phyloP scores from a whole-genome alignment of 1,140 invertebrate species.

The Babylonia areolata region DNA sequence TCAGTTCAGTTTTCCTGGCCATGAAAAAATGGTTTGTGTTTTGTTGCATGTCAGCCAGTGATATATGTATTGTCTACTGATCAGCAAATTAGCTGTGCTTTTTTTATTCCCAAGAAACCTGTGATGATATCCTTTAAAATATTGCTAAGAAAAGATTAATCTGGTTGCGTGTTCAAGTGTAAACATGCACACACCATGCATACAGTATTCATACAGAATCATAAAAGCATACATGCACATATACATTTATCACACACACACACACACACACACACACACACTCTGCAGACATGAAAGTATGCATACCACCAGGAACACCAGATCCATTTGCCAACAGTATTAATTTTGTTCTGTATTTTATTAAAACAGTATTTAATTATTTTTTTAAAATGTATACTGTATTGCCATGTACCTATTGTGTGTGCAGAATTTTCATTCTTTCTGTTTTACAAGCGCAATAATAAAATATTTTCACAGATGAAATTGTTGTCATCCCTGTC shows the following conservation, averaged over 20 bases:
- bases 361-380: neutral
- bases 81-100: too few relatives aligned
- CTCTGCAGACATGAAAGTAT: neutral
- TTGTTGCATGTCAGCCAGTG: too few relatives aligned
- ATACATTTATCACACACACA: neutral
- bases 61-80: too few relatives aligned
- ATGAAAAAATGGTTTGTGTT: too few relatives aligned
- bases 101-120: too few relatives aligned
- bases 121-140: neutral
- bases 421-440: neutral
- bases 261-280: slow-evolving; percentile 25
- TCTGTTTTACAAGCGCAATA: neutral
- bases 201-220: too few relatives aligned
- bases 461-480: neutral
- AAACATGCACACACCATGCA: neutral
- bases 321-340: neutral
- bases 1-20: too few relatives aligned
- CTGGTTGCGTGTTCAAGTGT: neutral
- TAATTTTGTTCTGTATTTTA: neutral
- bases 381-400: neutral
- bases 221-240: neutral
- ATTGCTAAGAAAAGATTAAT: neutral
- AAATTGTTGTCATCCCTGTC: neutral
- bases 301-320: neutral
- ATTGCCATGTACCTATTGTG: neutral